These are phyloP conservation scores for Stenotaenia linearis DNA, from an alignment of 2,888 invertebrate genomes.

Conservation along the genomic window DNA sequence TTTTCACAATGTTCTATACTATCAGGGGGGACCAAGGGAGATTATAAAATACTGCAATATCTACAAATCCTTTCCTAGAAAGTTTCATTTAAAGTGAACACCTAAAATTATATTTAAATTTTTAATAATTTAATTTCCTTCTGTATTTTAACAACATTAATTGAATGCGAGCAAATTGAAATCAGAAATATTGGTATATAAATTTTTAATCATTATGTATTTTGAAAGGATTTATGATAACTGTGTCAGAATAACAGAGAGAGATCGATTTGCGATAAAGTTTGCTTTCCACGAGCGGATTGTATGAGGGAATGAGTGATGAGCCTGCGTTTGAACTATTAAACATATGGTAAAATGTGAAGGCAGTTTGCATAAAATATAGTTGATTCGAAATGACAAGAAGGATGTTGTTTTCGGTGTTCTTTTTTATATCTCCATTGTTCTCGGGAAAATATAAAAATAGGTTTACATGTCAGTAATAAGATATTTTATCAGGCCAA, in stretches of 20 bases:
- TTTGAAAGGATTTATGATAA: too few species aligned
- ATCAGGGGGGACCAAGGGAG: too few species aligned
- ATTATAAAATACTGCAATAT: too few species aligned
- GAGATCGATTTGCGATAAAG: slow-evolving; percentile 1
- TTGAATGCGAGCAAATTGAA: too few species aligned
- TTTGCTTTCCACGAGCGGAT: neutral
- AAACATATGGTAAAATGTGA: neutral
- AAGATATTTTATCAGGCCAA: slow-evolving; percentile 1
- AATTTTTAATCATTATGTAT: too few species aligned
- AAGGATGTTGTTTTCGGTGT: neutral
- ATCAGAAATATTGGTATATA: too few species aligned
- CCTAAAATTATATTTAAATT: too few species aligned
- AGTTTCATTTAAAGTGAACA: too few species aligned
- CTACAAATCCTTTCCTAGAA: too few species aligned
- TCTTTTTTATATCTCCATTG: neutral
- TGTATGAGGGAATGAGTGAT: neutral
- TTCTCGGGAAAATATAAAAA: neutral
- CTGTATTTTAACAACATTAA: too few species aligned
- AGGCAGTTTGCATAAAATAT: neutral
- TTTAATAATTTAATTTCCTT: too few species aligned
- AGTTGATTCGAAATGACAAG: neutral
- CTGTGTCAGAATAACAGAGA: neutral
- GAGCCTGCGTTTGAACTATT: neutral
- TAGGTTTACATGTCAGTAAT: neutral
- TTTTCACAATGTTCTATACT: neutral